phyloP scores from a whole-genome alignment of 35 echinoderm and acorn worm species.

The Strongylocentrotus purpuratus region DNA sequence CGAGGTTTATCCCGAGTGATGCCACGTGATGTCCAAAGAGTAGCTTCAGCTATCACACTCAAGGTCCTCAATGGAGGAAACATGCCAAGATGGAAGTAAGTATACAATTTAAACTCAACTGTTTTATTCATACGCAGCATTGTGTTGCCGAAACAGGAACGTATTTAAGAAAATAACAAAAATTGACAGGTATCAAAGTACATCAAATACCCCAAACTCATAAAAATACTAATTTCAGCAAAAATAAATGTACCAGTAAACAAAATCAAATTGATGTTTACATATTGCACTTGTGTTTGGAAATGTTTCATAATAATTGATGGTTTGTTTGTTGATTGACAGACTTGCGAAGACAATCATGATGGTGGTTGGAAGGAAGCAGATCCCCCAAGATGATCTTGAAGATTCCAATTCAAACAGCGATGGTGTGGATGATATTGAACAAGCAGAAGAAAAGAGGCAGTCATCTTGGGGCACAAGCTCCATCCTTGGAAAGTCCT shows the following conservation, averaged over 20 bases:
- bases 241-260: too few relatives aligned
- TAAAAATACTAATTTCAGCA: too few relatives aligned
- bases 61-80: constrained; percentile 96
- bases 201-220: too few relatives aligned
- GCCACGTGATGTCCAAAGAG: constrained; percentile 87
- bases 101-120: background rate
- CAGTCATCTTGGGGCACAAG: constrained; percentile 61
- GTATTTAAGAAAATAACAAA: too few relatives aligned
- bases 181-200: too few relatives aligned
- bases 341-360: constrained; percentile 93
- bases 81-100: constrained; percentile 89
- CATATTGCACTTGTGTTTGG: too few relatives aligned
- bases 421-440: constrained; percentile 50
- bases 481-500: constrained; percentile 93
- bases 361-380: constrained; percentile 81
- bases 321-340: background rate
- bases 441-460: constrained; percentile 59
- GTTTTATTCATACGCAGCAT: too few relatives aligned
- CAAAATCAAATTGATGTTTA: too few relatives aligned
- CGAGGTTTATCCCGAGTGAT: constrained; percentile 62
- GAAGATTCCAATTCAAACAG: constrained; percentile 27
- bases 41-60: constrained; percentile 91
- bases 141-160: too few relatives aligned
- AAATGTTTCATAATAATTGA: too few relatives aligned
- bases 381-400: constrained; percentile 46